Percentiles rank a stretch among this genome's conserved stretches.
phyloP scores from a whole-genome alignment of 2,113 vertebrate species.

The Xiphophorus maculatus region DNA sequence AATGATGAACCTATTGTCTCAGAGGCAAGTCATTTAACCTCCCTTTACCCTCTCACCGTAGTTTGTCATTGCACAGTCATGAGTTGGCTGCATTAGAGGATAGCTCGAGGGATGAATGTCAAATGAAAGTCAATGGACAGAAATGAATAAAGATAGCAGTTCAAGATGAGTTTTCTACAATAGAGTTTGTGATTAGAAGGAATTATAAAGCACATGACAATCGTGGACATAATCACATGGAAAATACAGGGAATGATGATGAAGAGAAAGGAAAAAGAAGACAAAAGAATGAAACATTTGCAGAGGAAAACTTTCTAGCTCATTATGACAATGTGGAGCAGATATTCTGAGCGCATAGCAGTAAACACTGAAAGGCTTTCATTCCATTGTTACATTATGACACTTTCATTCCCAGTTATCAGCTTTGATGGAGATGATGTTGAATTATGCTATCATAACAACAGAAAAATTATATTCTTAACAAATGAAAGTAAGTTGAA shows the following conservation, averaged over 20 bases:
- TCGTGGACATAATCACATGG: constrained; percentile 48
- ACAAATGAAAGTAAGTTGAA: not conserved
- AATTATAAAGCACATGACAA: constrained; percentile 50
- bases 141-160: constrained; percentile 66
- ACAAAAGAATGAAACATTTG: constrained; percentile 19
- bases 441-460: constrained; percentile 1
- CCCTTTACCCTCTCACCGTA: constrained; percentile 50
- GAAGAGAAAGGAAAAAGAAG: constrained; percentile 43
- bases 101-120: constrained; percentile 60
- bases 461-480: not conserved
- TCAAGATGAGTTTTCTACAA: constrained; percentile 54
- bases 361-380: constrained; percentile 10
- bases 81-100: constrained; percentile 41
- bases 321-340: constrained; percentile 19
- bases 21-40: constrained; percentile 80
- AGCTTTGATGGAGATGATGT: constrained; percentile 1
- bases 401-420: not conserved
- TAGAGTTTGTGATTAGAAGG: constrained; percentile 54
- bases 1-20: constrained; percentile 76
- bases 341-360: constrained; percentile 6
- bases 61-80: constrained; percentile 68
- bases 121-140: constrained; percentile 70
- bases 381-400: constrained; percentile 16
- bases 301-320: constrained; percentile 13
- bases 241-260: constrained; percentile 48